These are phyloP conservation scores for Drosophila niveifrons DNA, from an alignment of 2,888 invertebrate genomes.

Conservation along the genomic window DNA sequence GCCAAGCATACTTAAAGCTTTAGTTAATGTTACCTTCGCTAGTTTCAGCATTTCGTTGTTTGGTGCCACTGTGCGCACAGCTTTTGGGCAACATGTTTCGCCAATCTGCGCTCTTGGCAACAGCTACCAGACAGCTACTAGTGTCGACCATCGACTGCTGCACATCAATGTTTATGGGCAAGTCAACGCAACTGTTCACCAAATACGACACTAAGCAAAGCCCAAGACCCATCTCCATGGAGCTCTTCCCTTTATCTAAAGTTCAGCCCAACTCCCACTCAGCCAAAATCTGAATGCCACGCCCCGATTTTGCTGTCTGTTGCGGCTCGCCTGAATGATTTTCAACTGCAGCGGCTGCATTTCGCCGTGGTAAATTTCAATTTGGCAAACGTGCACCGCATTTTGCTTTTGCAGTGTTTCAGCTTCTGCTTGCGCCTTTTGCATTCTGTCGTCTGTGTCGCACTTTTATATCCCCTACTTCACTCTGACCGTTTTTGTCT, in stretches of 20 bases:
- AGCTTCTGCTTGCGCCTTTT: not conserved
- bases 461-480: no score
- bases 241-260: no score
- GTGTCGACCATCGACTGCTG: conserved; percentile 42
- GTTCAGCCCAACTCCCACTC: not conserved
- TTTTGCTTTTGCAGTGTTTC: conserved; percentile 25
- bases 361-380: conserved; percentile 64
- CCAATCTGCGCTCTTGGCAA: not conserved
- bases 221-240: not conserved
- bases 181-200: conserved; percentile 49
- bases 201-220: conserved; percentile 34
- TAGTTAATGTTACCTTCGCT: no score
- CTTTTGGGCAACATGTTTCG: no score
- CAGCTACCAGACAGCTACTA: not conserved
- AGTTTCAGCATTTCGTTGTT: not conserved
- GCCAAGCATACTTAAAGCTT: no score
- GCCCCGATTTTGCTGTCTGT: conserved; percentile 39
- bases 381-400: conserved; percentile 67
- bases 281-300: conserved; percentile 12
- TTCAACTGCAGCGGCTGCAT: conserved; percentile 40
- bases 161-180: conserved; percentile 62
- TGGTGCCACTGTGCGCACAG: not conserved
- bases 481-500: not conserved
- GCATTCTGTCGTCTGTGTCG: not conserved
- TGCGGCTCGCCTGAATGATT: conserved; percentile 48